Percentiles rank a stretch among this genome's conserved stretches.
These are phyloP conservation scores for Antigone vipio DNA, from an alignment of 2,113 vertebrate species.

Conservation along the genomic window DNA sequence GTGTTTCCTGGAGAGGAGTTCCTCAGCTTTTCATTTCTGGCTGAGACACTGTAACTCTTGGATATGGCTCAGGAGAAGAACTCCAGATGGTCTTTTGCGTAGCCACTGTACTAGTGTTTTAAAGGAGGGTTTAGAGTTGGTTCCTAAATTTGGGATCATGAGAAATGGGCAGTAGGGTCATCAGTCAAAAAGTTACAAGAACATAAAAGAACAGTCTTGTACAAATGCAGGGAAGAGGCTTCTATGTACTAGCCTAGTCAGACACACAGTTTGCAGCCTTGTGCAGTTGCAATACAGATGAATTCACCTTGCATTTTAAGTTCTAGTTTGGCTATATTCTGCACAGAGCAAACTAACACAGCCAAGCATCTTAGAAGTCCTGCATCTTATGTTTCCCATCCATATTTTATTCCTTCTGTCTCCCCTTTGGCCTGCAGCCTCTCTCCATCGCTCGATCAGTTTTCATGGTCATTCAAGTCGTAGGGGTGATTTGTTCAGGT, in stretches of 20 bases:
- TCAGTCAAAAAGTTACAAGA: not conserved
- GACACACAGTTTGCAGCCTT: not conserved
- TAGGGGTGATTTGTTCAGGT: conserved; percentile 71
- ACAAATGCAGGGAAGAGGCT: not conserved
- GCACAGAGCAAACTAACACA: not conserved
- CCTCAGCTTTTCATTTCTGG: not conserved
- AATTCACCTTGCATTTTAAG: conserved; percentile 7
- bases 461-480: conserved; percentile 64
- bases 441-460: conserved; percentile 22
- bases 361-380: not conserved
- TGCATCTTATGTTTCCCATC: not conserved
- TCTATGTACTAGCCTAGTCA: not conserved
- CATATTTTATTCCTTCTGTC: not conserved
- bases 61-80: not conserved
- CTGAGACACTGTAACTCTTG: not conserved
- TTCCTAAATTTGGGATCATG: not conserved
- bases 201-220: not conserved
- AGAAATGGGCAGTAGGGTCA: not conserved
- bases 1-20: not conserved
- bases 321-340: not conserved
- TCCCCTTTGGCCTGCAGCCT: not conserved
- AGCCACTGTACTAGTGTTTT: not conserved
- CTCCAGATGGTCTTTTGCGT: not conserved
- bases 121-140: not conserved
- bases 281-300: not conserved